Evolutionary conservation across 2,888 invertebrate species (phyloP).

Genomic region (Candidula unifasciata): DNA sequence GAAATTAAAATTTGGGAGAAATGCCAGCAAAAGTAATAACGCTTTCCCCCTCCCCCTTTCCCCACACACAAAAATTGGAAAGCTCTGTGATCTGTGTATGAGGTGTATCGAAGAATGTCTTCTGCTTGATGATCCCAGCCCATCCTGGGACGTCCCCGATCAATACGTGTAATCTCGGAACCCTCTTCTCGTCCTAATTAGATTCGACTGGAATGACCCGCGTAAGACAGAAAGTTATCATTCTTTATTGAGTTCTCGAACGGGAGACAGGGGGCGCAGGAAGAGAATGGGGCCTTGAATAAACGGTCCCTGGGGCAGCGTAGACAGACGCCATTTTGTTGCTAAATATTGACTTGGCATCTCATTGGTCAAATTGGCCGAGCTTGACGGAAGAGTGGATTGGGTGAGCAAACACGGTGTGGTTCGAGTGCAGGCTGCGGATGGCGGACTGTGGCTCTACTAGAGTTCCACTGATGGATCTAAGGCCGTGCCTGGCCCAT

Average conservation of each 20-base stretch:
- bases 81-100: conserved; percentile 47
- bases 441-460: neutral
- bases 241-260: conserved; percentile 53
- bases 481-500: conserved; percentile 93
- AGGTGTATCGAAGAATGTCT: conserved; percentile 3
- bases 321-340: conserved; percentile 53
- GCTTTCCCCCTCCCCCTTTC: no score
- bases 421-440: conserved; percentile 16
- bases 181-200: conserved; percentile 54
- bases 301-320: neutral
- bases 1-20: no score
- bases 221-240: conserved; percentile 54
- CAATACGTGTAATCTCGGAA: conserved; percentile 55
- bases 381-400: conserved; percentile 16
- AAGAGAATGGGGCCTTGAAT: neutral
- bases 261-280: conserved; percentile 27
- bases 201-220: conserved; percentile 57
- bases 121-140: conserved; percentile 14
- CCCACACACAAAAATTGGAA: no score
- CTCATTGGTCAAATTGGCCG: conserved; percentile 41
- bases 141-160: conserved; percentile 32
- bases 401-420: conserved; percentile 32
- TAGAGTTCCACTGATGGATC: conserved; percentile 83
- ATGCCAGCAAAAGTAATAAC: no score
- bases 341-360: conserved; percentile 55